Evolutionary conservation across 2,113 vertebrate genomes (phyloP).

Genomic region (Ceratotherium simum): DNA sequence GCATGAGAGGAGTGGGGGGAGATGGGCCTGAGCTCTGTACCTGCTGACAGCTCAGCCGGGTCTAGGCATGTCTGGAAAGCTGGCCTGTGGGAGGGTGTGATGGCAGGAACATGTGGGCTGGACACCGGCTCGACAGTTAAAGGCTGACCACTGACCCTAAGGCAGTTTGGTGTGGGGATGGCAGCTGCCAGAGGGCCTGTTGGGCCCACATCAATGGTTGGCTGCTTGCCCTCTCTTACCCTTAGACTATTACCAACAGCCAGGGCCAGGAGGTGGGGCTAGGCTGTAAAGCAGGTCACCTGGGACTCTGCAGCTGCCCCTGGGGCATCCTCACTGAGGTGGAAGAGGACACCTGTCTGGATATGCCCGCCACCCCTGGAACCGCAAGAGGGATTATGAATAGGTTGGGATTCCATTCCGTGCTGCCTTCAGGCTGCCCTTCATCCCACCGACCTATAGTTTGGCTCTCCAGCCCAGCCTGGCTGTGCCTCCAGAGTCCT

Average conservation of each 20-base stretch:
- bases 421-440: neutral
- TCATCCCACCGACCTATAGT: neutral
- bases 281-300: neutral
- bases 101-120: neutral
- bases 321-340: neutral
- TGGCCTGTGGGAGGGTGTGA: neutral
- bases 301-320: neutral
- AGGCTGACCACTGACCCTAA: neutral
- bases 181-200: neutral
- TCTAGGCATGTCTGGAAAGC: neutral
- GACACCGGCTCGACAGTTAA: neutral
- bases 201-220: neutral
- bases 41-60: constrained; percentile 1
- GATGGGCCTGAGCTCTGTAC: neutral
- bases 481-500: neutral
- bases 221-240: neutral
- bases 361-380: neutral
- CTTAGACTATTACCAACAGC: neutral
- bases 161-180: neutral
- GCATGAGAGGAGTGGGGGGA: neutral
- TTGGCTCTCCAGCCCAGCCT: neutral
- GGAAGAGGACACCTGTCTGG: constrained; percentile 23
- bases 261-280: neutral
- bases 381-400: neutral
- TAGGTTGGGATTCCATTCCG: neutral